These are phyloP conservation scores for Xiphydria camelus DNA, from an alignment of 2,888 invertebrate species.

Conservation along the genomic window DNA sequence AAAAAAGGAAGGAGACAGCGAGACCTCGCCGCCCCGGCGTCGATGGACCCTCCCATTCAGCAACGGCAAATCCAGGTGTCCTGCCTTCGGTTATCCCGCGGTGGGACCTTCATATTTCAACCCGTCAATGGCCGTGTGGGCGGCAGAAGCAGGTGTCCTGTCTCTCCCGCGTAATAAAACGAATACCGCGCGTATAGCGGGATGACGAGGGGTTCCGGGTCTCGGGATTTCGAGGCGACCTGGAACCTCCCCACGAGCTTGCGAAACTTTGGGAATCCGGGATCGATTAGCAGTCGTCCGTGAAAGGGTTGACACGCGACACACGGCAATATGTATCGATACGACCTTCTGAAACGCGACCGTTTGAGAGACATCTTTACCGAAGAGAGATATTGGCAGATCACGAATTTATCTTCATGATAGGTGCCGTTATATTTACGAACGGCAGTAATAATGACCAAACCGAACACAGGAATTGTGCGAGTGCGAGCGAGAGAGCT, in stretches of 20 bases:
- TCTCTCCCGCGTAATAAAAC: slow-evolving; percentile 15
- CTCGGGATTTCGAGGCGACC: background rate
- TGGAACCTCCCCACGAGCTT: background rate
- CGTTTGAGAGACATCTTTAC: too few species aligned
- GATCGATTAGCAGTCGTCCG: slow-evolving; percentile 26
- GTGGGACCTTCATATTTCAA: slow-evolving; percentile 46
- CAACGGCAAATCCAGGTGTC: slow-evolving; percentile 42
- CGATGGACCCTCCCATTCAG: slow-evolving; percentile 24
- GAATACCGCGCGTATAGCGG: too few species aligned
- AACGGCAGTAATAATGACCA: too few species aligned
- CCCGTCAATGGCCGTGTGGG: slow-evolving; percentile 40
- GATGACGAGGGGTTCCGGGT: slow-evolving; percentile 12
- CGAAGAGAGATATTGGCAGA: too few species aligned
- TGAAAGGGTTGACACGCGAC: slow-evolving; percentile 47
- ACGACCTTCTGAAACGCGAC: too few species aligned
- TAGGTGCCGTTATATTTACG: too few species aligned
- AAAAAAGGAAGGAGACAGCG: slow-evolving; percentile 1
- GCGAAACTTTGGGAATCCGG: slow-evolving; percentile 27
- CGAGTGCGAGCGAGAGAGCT: too few species aligned
- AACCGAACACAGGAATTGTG: too few species aligned
- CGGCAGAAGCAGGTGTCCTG: slow-evolving; percentile 42
- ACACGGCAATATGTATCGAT: too few species aligned
- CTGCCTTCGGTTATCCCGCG: slow-evolving; percentile 23
- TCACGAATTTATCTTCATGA: too few species aligned
- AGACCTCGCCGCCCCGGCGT: background rate